A percentile compares a stretch with the other conserved stretches of the same genome.
Conservation (phyloP, 2,113 vertebrate species). For the Ahaetulla prasina region DNA sequence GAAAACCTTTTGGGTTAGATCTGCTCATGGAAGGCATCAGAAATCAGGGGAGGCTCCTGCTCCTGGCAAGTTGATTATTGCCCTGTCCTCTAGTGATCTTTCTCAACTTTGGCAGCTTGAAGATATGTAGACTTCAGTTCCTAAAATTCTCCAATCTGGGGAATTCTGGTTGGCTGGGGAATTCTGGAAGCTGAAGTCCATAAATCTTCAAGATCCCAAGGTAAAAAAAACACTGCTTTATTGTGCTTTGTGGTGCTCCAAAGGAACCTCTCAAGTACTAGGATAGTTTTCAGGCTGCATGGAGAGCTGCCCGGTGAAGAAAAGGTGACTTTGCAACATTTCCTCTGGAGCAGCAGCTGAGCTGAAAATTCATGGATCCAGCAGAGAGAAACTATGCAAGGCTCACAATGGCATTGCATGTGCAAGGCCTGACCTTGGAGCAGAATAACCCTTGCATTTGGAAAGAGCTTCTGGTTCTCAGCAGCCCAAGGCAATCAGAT, state of each 20-base stretch:
- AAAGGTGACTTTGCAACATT: not conserved
- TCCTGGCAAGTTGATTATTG: not conserved
- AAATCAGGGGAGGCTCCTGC: not conserved
- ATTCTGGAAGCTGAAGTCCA: no score
- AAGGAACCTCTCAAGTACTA: not conserved
- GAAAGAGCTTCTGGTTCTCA: not conserved
- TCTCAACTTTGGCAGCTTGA: not conserved
- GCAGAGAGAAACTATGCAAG: not conserved
- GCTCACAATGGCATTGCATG: not conserved
- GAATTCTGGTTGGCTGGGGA: no score
- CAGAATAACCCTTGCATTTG: not conserved
- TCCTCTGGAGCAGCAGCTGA: not conserved
- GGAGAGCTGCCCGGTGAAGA: not conserved
- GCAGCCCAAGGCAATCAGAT: not conserved
- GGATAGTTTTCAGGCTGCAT: not conserved
- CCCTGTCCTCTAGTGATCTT: not conserved
- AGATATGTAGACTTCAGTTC: no score
- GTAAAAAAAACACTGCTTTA: no score
- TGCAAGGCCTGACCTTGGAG: not conserved
- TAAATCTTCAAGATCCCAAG: no score
- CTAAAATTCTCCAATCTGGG: no score
- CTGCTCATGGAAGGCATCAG: not conserved
- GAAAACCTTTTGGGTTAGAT: not conserved
- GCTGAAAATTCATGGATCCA: not conserved
- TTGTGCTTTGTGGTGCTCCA: not conserved